Evolutionary conservation across 2,888 invertebrate genomes (phyloP), one percentile per base, ranked within the genome.

Genomic region (Bellardia pandia): DNA sequence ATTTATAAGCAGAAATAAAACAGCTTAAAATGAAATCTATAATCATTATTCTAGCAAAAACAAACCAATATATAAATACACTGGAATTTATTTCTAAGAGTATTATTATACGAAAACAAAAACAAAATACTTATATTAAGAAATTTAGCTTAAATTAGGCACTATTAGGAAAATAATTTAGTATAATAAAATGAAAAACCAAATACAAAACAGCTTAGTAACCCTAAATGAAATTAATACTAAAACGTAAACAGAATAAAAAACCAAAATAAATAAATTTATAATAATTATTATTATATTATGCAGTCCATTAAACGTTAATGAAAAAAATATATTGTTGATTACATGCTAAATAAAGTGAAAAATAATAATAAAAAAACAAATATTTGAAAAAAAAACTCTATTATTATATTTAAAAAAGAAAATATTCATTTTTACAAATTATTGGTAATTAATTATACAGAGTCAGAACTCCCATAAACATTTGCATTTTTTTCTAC

Each of bases 251-350:
- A 9, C 1, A 33, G 7, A 42, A 75, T 13, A 40, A 23, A 56
- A 64, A 60, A 68, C 33, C 64, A 48, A 13, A 80, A 76, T 37
- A 75, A 53, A n/a, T 37, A 71, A 77, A 71, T 76, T 58, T 62
- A 75, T 53, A 69, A 60, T 60, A 45, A 56, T 30, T 76, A 64
- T 53, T 53, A 68, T 79, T n/a, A n/a, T n/a, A n/a, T 51, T 79
- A 69, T 79, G 71, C 75, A 86, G 86, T 83, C 86, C 86, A 86
- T 79, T 83, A 79, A 86, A 74, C 60, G 82, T 86, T 86, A 85
- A 78, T 68, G 48, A 78, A 66, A 45, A 69, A 71, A 66, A 45
- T 40, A 82, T 83, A 79, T 83, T 86, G 83, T 86, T 79, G 83
- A 79, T 51, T 86, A 83, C 64, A 75, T 79, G 79, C 82, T 78